Conservation (phyloP, 2,888 invertebrate genomes). For the Dicycla oo region DNA sequence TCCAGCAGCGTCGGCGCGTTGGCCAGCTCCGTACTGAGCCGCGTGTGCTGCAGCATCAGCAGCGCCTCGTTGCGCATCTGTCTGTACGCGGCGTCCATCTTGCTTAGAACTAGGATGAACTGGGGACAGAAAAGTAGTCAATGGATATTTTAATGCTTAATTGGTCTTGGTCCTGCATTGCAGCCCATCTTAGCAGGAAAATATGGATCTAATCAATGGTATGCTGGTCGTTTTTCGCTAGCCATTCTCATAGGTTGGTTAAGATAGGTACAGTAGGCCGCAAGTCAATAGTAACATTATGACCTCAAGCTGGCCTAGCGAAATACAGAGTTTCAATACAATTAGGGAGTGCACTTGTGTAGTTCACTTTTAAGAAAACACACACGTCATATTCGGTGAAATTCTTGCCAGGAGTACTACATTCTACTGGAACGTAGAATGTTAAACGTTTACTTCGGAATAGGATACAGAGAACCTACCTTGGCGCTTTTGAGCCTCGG, state of each 20-base stretch:
- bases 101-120: constrained; percentile 93
- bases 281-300: no score
- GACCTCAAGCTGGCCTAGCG: no score
- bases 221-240: no score
- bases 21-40: constrained; percentile 92
- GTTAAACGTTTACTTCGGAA: neutral
- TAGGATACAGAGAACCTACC: constrained; percentile 75
- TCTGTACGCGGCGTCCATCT: constrained; percentile 96
- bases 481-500: constrained; percentile 92
- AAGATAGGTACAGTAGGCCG: no score
- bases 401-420: neutral
- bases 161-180: neutral
- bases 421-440: neutral
- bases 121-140: constrained; percentile 73
- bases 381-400: neutral
- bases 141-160: neutral
- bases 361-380: no score
- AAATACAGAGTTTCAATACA: no score
- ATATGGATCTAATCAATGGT: neutral
- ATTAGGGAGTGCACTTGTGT: no score
- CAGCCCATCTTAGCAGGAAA: neutral
- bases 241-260: no score
- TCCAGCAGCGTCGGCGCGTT: constrained; percentile 93
- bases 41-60: constrained; percentile 94
- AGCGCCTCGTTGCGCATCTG: constrained; percentile 97